These are phyloP conservation scores for Sinonovacula constricta DNA, from an alignment of 1,140 invertebrate genomes.

Conservation along the genomic window DNA sequence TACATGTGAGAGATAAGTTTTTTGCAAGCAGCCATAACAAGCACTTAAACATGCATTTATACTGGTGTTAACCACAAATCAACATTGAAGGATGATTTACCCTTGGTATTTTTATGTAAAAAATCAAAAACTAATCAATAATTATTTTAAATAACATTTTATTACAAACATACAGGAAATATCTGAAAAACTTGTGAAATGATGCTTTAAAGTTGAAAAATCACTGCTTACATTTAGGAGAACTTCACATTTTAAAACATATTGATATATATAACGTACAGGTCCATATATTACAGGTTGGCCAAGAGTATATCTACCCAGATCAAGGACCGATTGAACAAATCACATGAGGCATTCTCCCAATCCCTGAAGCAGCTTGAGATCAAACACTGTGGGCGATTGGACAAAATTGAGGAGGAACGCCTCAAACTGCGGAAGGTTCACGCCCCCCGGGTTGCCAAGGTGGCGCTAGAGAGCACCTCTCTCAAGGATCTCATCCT, in stretches of 20 bases:
- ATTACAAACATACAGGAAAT: too few species aligned
- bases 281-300: constrained; percentile 82
- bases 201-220: not conserved
- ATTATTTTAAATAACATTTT: too few species aligned
- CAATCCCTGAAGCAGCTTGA: constrained; percentile 85
- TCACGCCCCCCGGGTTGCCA: constrained; percentile 89
- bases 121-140: too few species aligned
- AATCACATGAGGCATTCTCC: constrained; percentile 86
- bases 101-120: too few species aligned
- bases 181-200: not conserved
- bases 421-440: constrained; percentile 85
- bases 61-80: too few species aligned
- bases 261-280: too few species aligned
- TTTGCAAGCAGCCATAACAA: too few species aligned
- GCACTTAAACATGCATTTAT: too few species aligned
- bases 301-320: constrained; percentile 89
- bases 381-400: constrained; percentile 84
- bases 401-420: constrained; percentile 91
- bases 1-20: too few species aligned
- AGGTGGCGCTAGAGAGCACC: constrained; percentile 90
- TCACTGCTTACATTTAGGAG: too few species aligned
- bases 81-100: too few species aligned
- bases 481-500: constrained; percentile 89
- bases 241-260: too few species aligned
- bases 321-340: constrained; percentile 83